Percentiles rank a stretch among this genome's conserved stretches.
phyloP scores from a whole-genome alignment of 2,888 invertebrate species.

The Argyresthia goedartella region DNA sequence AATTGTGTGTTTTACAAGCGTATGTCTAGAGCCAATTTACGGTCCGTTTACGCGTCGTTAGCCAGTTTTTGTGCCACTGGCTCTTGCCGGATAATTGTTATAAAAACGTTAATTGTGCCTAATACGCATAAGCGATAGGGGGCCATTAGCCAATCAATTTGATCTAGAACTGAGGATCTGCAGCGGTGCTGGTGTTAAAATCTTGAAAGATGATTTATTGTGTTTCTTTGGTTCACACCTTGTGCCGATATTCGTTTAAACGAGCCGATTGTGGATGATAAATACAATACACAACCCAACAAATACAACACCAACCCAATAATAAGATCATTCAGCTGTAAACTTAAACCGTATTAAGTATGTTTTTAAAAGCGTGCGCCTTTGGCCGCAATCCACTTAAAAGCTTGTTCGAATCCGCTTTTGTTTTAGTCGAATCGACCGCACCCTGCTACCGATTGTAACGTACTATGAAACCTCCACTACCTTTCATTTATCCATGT shows the following conservation, averaged over 20 bases:
- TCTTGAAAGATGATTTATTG: background rate
- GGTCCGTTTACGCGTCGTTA: conserved; percentile 35
- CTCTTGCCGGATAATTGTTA: conserved; percentile 28
- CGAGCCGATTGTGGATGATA: background rate
- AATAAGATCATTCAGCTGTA: too few species aligned
- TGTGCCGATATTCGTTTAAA: background rate
- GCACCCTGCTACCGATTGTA: too few species aligned
- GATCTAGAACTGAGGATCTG: background rate
- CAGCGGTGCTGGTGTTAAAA: background rate
- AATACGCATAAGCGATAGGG: conserved; percentile 2
- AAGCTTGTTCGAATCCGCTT: too few species aligned
- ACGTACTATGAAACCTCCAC: too few species aligned
- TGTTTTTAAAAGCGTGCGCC: too few species aligned
- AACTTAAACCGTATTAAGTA: too few species aligned
- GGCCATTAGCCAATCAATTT: conserved; percentile 3
- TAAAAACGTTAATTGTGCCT: conserved; percentile 25
- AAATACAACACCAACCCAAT: too few species aligned
- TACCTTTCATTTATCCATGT: too few species aligned
- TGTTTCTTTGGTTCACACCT: background rate
- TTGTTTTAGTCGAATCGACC: too few species aligned
- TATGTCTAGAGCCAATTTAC: conserved; percentile 23
- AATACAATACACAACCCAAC: too few species aligned
- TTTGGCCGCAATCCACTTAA: too few species aligned
- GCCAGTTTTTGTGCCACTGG: conserved; percentile 28
- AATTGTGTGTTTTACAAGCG: conserved; percentile 6